Evolutionary conservation across 2,888 invertebrate species (phyloP), one percentile per base, ranked within the genome.

Genomic region (Saturnia japonica): DNA sequence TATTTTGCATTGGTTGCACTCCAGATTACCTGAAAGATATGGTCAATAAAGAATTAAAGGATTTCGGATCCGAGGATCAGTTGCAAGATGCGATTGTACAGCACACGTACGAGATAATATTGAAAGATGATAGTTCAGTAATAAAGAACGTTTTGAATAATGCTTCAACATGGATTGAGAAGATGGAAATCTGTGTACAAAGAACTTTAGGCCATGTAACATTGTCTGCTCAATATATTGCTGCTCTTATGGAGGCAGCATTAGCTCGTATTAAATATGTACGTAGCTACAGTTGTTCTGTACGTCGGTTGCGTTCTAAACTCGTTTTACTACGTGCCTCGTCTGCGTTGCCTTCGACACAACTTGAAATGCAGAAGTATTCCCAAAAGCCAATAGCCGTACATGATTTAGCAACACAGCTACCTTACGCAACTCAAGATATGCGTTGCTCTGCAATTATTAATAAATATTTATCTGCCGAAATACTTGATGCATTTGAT

Each of bases 1-100:
- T 90, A 0, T 90, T 80, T 73, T 86, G 86, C 66, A 70, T 90
- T 34, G 90, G 90, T 4, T 85, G 83, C 60, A 76, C 80, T 28
- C 89, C 89, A 8, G 80, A 79, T 11, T 85, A 82, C 4, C 75
- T 85, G 12, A 72, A 74, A 54, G 62, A 68, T 16, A 72, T 77
- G 0, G 71, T 88, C 14, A 74, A 82, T 69, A 68, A 76, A 34
- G 76, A 77, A 19, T 43, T 83, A 1, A 54, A 72, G 34, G 72
- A 76, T 43, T 75, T 74, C 22, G 68, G 75, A 28, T 73, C 78
- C 4, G 77, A 82, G 28, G 75, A 78, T 0, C 69, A 77, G 8
- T 75, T 86, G 4, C 81, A 86, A 72, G 73, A 83, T 54, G 80
- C 75, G 0, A 75, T 87, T 0, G 68, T 81, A 1, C 74, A 74